Evolutionary conservation across 2,888 invertebrate species (phyloP).

Genomic region (Trichacis sp.): DNA sequence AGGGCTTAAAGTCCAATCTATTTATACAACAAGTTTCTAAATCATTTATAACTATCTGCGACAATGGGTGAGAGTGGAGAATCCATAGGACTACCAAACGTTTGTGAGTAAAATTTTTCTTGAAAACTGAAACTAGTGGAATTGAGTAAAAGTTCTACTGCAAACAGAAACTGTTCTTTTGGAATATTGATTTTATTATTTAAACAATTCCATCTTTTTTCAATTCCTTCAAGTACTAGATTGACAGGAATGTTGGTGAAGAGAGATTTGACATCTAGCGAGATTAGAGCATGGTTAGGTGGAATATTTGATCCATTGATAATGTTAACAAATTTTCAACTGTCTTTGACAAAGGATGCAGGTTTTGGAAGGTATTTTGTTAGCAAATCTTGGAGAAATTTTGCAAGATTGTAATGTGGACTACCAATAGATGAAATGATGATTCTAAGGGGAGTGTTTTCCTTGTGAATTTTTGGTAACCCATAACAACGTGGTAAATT

Average conservation of each 20-base stretch:
- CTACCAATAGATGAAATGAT: slow-evolving; percentile 8
- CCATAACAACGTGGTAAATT: background rate
- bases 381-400: background rate
- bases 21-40: slow-evolving; percentile 19
- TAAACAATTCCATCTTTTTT: slow-evolving; percentile 7
- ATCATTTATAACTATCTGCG: slow-evolving; percentile 43
- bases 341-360: slow-evolving; percentile 4
- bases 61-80: slow-evolving; percentile 40
- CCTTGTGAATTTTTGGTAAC: slow-evolving; percentile 10
- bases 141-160: background rate
- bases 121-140: slow-evolving; percentile 16
- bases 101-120: slow-evolving; percentile 27
- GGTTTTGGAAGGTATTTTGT: slow-evolving; percentile 3
- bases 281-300: slow-evolving; percentile 1
- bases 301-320: no score
- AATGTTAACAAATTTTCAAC: slow-evolving; percentile 1
- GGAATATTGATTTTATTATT: background rate
- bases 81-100: slow-evolving; percentile 39
- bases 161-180: background rate
- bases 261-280: slow-evolving; percentile 30
- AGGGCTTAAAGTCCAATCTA: background rate
- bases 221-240: slow-evolving; percentile 6
- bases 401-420: slow-evolving; percentile 2
- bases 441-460: slow-evolving; percentile 8
- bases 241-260: slow-evolving; percentile 38